phyloP scores from a whole-genome alignment of 2,888 invertebrate species.

The Heteromyza rotundicornis region DNA sequence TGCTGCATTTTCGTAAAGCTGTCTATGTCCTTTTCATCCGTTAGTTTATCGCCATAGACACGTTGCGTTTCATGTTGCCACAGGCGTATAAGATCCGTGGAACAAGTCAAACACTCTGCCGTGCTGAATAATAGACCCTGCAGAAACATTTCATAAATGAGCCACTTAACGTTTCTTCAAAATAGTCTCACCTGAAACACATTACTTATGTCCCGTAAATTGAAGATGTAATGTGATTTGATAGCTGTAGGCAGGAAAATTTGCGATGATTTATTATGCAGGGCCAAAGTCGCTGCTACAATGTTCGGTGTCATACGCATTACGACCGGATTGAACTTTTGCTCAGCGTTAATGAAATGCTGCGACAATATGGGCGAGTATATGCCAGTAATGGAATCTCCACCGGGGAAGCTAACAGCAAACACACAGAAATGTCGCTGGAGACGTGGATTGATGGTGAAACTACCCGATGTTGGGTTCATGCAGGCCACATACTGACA shows the following conservation, averaged over 20 bases:
- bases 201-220: constrained; percentile 92
- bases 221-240: constrained; percentile 97
- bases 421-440: constrained; percentile 91
- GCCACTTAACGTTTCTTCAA: neutral
- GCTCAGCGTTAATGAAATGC: constrained; percentile 81
- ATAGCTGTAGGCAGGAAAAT: constrained; percentile 94
- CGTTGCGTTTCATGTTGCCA: constrained; percentile 95
- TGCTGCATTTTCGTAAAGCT: constrained; percentile 86
- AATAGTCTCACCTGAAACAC: constrained; percentile 76
- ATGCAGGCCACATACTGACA: constrained; percentile 97
- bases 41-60: constrained; percentile 91
- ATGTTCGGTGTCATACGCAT: constrained; percentile 74
- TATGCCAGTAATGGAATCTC: constrained; percentile 84
- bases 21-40: constrained; percentile 90
- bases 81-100: constrained; percentile 83
- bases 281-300: constrained; percentile 79
- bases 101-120: constrained; percentile 81
- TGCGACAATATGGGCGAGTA: constrained; percentile 88
- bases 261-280: constrained; percentile 86
- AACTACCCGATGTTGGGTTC: constrained; percentile 98
- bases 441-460: constrained; percentile 92
- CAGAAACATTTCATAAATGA: no score
- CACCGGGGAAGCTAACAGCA: constrained; percentile 79
- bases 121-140: constrained; percentile 91
- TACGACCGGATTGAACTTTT: constrained; percentile 76